Base-by-base conservation (phyloP, 1,140 invertebrate species). In the Drosophila kikkawai region DNA sequence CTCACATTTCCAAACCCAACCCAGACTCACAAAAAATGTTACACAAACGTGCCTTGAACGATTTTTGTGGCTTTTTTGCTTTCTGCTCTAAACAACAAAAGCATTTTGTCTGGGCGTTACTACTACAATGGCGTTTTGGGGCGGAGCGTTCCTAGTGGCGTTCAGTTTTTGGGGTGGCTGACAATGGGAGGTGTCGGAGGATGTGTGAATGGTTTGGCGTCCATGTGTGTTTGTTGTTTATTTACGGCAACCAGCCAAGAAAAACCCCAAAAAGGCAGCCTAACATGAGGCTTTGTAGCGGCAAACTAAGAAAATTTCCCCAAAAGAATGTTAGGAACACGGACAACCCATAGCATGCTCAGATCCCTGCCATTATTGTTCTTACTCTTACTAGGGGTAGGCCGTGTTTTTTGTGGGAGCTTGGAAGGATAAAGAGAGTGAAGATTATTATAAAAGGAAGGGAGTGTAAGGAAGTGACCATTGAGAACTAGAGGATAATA, bases 11-110 rank as follows among this genome's bases (percentile, higher is more conserved):
- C 13, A 36, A 11, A 29, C 19, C 32, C 39, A 47, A 58, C 32
- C 36, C n/a, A 36, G 12, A 29, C 19, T 37, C 39, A 47, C 61
- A 58, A 53, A 70, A 75, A 68, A 71, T 68, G 66, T 78, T 71
- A 79, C 77, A 88, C 79, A 88, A 90, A 88, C 85, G 85, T 88
- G 85, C 85, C 85, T 70, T 90, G 75, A 90, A 88, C 85, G 86
- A 90, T 90, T 88, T 88, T 88, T 88, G 85, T 88, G 85, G 85
- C 85, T 88, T 88, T 88, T 88, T 88, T 88, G 84, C 84, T 88
- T 88, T 85, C 67, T 85, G 85, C 70, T 90, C 81, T 90, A 79
- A 90, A 90, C 85, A 90, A 90, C 81, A 88, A 90, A 85, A 88
- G 78, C 85, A 90, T 77, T 79, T 90, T 79, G 81, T 88, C 77